Conservation (phyloP, 1,140 invertebrate species). For the Vollenhovia emeryi region DNA sequence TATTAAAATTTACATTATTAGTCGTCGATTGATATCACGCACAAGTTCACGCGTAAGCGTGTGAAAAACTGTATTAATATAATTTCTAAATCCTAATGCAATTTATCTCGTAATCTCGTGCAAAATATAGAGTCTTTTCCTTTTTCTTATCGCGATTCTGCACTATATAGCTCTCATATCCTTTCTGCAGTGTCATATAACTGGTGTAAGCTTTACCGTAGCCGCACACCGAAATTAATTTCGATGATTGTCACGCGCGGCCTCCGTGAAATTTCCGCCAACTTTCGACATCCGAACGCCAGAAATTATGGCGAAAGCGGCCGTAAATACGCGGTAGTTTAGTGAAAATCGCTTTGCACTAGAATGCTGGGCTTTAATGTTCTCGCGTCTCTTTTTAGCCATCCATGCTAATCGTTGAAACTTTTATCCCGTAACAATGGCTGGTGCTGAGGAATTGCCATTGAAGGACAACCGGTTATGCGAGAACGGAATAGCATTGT, state of each 20-base stretch:
- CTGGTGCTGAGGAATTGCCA: slow-evolving; percentile 25
- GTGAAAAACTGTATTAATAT: background rate
- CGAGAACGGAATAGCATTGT: slow-evolving; percentile 64
- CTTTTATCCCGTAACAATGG: slow-evolving; percentile 63
- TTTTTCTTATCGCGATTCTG: background rate
- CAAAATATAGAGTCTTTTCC: background rate
- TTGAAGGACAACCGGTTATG: slow-evolving; percentile 30
- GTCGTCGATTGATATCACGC: background rate
- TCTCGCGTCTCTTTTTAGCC: slow-evolving; percentile 44
- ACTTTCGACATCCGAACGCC: slow-evolving; percentile 12
- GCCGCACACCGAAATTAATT: background rate
- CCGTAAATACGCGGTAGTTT: slow-evolving; percentile 34
- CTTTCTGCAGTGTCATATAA: background rate
- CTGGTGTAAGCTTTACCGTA: background rate
- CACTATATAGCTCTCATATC: background rate
- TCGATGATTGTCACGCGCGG: background rate
- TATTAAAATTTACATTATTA: slow-evolving; percentile 2
- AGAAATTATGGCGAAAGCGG: background rate
- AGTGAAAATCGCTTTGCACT: slow-evolving; percentile 36
- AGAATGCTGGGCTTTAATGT: slow-evolving; percentile 58
- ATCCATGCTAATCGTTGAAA: slow-evolving; percentile 55
- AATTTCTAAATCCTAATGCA: background rate
- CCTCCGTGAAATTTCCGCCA: slow-evolving; percentile 1
- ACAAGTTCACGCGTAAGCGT: background rate
- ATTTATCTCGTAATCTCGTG: background rate